phyloP scores from a whole-genome alignment of 2,113 vertebrate genomes.

The Forbesichthys agassizii region DNA sequence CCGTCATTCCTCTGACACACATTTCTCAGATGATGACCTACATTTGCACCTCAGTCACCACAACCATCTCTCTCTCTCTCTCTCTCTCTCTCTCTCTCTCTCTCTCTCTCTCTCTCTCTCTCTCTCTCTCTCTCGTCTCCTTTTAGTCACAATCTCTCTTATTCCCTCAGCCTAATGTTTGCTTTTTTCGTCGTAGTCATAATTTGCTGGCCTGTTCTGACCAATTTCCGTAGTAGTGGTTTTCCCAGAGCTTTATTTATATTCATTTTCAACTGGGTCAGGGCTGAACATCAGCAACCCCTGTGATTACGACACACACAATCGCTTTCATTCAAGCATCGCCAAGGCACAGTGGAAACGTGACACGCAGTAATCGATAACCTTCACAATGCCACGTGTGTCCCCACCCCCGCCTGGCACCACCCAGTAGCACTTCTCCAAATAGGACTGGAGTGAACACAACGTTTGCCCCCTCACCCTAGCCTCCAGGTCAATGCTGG shows the following conservation, averaged over 20 bases:
- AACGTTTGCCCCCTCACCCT: too few species aligned
- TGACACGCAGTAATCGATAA: conserved; percentile 1
- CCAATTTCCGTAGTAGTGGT: too few species aligned
- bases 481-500: too few species aligned
- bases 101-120: conserved; percentile 9
- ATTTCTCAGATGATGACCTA: conserved; percentile 71
- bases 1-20: conserved; percentile 57
- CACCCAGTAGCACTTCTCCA: neutral
- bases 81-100: neutral
- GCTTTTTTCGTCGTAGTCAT: neutral
- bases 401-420: neutral
- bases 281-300: too few species aligned
- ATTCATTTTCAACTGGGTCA: too few species aligned
- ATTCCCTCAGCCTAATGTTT: neutral
- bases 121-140: neutral
- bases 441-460: neutral
- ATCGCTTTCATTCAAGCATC: neutral
- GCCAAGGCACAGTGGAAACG: neutral
- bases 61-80: conserved; percentile 8
- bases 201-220: too few species aligned
- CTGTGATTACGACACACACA: neutral
- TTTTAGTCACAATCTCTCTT: conserved; percentile 1
- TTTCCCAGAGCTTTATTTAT: too few species aligned
- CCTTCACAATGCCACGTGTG: too few species aligned
- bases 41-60: conserved; percentile 41